Base-by-base conservation (phyloP, 1,140 invertebrate species). In the Ephestia elutella region DNA sequence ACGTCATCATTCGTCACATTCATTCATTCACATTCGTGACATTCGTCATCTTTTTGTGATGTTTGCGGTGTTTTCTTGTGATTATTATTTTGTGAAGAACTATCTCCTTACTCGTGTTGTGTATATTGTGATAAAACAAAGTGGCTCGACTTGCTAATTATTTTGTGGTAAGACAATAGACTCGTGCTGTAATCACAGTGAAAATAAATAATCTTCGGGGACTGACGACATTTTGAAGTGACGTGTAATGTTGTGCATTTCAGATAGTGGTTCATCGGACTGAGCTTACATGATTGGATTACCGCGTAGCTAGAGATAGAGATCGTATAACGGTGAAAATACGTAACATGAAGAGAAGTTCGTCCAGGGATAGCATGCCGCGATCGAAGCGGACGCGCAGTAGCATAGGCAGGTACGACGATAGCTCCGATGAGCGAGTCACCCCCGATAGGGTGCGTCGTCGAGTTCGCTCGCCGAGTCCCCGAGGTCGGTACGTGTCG, bases 311-410 rank as follows among this genome's bases (percentile, higher is more conserved):
- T 86, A 87, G 91, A 90, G 91, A 92, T 89, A 92, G 92, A 90
- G 93, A 94, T 90, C 93, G 93, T 90, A 94, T 95, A 80, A 94
- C 93, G 90, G 92, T 95, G 89, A 94, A 94, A 91, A 94, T 95
- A 82, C 94, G 93, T 90, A 95, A 95, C 89, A 96, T 95, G 94
- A 96, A 95, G 90, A 91, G 94, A 70, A 96, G 94, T 90, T 94
- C 94, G 70, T 95, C 94, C 77, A 92, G 95, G 77, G 94, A 95
- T 80, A 94, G 94, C 70, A 93, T 93, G 74, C 92, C 93, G 79
- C 90, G 94, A 68, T 95, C 93, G 63, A 96, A 95, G 75, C 87
- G 93, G 65, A 94, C 93, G 65, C 91, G 94, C 66, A 94, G 93
- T 70, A 94, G 93, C 73, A 93, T 96, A 87, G 95, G 95, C 68